These are phyloP conservation scores for Pelecanus crispus DNA, from an alignment of 2,113 vertebrate species.

Conservation along the genomic window DNA sequence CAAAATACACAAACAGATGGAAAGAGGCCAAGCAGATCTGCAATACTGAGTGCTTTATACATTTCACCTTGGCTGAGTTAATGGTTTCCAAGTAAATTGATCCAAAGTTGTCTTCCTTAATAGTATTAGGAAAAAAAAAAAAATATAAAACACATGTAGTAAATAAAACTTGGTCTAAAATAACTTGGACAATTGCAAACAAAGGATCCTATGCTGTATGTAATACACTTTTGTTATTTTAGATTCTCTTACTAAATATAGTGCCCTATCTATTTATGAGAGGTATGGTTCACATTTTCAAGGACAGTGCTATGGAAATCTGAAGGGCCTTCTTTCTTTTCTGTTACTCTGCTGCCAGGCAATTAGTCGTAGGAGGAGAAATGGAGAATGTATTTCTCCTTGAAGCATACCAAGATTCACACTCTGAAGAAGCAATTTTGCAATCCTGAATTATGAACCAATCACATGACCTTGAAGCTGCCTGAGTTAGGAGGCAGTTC, in stretches of 20 bases:
- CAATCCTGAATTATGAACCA: not conserved
- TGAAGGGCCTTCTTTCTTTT: not conserved
- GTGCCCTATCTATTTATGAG: not conserved
- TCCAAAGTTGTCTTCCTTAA: constrained; percentile 32
- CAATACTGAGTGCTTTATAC: not conserved
- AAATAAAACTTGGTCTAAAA: not conserved
- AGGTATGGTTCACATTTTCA: not conserved
- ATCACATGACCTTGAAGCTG: not conserved
- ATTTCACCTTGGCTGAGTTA: constrained; percentile 41
- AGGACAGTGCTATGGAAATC: not conserved
- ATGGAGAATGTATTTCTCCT: not conserved
- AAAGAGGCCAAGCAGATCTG: constrained; percentile 26
- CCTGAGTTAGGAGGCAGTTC: not conserved
- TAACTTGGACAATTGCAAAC: not conserved
- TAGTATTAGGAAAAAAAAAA: not conserved
- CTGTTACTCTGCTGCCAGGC: not conserved
- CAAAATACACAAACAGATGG: not conserved
- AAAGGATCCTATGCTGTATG: not conserved
- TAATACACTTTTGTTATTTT: not conserved
- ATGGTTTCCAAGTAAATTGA: constrained; percentile 27
- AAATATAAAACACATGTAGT: not conserved
- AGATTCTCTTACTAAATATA: not conserved
- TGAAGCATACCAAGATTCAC: not conserved
- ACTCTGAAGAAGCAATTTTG: not conserved
- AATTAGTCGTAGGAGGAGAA: not conserved